Evolutionary conservation across 2,888 invertebrate genomes (phyloP).

Genomic region (Tanypteryx hageni): DNA sequence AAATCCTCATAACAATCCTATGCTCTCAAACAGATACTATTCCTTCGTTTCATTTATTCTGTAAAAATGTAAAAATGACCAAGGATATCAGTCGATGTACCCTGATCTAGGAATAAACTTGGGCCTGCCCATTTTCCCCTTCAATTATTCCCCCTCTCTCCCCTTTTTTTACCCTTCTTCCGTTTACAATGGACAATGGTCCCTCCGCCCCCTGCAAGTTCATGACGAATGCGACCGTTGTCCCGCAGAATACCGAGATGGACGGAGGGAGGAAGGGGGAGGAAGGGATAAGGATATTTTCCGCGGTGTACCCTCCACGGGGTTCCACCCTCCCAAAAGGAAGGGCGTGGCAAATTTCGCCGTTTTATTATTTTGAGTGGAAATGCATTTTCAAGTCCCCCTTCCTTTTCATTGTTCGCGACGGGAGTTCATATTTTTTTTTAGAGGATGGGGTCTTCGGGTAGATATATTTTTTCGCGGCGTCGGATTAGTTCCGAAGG

Average conservation of each 20-base stretch:
- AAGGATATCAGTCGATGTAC: background rate
- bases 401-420: background rate
- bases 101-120: background rate
- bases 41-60: background rate
- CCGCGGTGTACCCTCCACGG: background rate
- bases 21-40: too few relatives aligned
- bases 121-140: background rate
- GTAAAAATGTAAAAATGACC: background rate
- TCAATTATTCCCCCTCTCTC: background rate
- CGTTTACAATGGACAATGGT: background rate
- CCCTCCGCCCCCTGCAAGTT: background rate
- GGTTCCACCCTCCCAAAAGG: background rate
- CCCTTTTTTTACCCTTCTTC: background rate
- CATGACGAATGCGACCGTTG: background rate
- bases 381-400: background rate
- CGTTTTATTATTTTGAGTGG: conserved; percentile 18
- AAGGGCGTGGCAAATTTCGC: background rate
- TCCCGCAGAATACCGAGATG: background rate
- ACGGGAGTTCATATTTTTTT: background rate
- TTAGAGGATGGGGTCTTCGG: background rate
- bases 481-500: conserved; percentile 50
- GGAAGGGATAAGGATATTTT: background rate
- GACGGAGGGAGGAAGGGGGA: background rate
- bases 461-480: background rate
- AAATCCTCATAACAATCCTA: too few relatives aligned